A percentile compares a stretch with the other conserved stretches of the same genome.
Evolutionary conservation across 1,140 invertebrate genomes (phyloP).

Genomic region (Neomicropteryx cornuta): DNA sequence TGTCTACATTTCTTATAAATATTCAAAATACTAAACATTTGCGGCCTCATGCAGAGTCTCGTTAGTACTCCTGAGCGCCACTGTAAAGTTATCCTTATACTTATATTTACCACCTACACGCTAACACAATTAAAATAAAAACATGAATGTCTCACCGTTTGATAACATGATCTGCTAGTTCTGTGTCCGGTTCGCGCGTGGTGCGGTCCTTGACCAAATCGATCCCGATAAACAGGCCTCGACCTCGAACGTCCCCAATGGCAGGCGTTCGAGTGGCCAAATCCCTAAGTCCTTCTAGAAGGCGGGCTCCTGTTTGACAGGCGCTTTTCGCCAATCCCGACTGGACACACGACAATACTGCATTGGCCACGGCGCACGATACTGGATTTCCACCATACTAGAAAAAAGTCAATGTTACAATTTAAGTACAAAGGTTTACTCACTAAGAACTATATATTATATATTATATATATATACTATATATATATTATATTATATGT

Average conservation of each 20-base stretch:
- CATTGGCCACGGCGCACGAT: constrained; percentile 89
- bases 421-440: too few relatives aligned
- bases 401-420: constrained; percentile 41
- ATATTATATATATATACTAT: neutral
- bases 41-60: too few relatives aligned
- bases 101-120: too few relatives aligned
- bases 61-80: too few relatives aligned
- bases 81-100: too few relatives aligned
- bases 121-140: neutral
- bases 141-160: constrained; percentile 40
- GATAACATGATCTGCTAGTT: constrained; percentile 71
- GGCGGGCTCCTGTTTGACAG: constrained; percentile 63
- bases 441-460: neutral
- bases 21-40: neutral
- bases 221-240: constrained; percentile 87
- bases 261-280: constrained; percentile 64
- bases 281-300: constrained; percentile 56
- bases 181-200: constrained; percentile 69
- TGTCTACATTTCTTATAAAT: neutral
- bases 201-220: constrained; percentile 79
- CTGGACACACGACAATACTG: constrained; percentile 90
- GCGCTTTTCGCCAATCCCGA: constrained; percentile 82
- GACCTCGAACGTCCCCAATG: constrained; percentile 82
- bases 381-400: constrained; percentile 98
- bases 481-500: neutral